Conservation (phyloP, 2,888 invertebrate genomes). For the Eupithecia exiguata region DNA sequence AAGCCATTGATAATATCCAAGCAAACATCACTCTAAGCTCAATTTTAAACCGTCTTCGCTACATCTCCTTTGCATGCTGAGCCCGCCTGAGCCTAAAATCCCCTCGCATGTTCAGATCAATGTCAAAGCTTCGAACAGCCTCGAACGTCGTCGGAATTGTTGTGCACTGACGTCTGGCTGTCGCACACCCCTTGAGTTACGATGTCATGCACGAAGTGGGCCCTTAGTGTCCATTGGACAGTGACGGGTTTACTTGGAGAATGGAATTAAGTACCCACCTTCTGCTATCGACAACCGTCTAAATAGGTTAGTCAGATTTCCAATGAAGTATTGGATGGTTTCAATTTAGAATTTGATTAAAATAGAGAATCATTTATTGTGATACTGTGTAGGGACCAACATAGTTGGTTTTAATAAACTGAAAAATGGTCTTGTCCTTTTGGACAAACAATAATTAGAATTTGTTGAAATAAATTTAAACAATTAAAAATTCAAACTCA, state of each 20-base stretch:
- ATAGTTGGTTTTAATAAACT: background rate
- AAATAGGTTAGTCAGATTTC: background rate
- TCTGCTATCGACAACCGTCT: background rate
- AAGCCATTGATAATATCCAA: background rate
- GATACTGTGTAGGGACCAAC: background rate
- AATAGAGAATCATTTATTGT: background rate
- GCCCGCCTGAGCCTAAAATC: slow-evolving; percentile 30
- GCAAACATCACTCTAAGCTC: slow-evolving; percentile 3
- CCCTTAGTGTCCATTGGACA: background rate
- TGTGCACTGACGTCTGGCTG: slow-evolving; percentile 45
- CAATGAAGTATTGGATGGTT: background rate
- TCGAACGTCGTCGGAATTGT: slow-evolving; percentile 36
- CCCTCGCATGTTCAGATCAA: slow-evolving; percentile 43
- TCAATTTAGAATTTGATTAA: background rate
- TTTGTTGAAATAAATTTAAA: too few relatives aligned
- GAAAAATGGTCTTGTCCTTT: background rate
- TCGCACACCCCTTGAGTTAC: slow-evolving; percentile 53
- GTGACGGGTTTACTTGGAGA: slow-evolving; percentile 20
- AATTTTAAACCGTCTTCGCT: slow-evolving; percentile 28
- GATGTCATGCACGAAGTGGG: slow-evolving; percentile 44
- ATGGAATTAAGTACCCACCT: background rate
- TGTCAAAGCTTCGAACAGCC: slow-evolving; percentile 45
- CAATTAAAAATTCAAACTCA: too few relatives aligned
- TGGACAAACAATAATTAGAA: background rate
- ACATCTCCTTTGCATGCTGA: slow-evolving; percentile 29